Evolutionary conservation across 2,888 invertebrate genomes (phyloP), one percentile per base, ranked within the genome.

Genomic region (Phortica magna): DNA sequence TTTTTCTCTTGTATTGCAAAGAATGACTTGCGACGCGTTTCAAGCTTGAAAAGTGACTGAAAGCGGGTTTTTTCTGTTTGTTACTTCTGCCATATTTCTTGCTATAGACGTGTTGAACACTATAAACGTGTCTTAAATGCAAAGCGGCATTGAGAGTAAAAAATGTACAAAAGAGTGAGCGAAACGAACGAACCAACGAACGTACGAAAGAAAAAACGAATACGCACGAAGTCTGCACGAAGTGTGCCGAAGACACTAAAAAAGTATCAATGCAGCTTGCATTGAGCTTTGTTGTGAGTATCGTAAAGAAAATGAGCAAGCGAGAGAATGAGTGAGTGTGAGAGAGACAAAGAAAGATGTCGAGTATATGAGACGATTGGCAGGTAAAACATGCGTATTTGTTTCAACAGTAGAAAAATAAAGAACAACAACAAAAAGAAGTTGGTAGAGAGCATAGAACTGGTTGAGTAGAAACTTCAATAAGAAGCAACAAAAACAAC

Each of bases 111-210:
- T n/a, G 59, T 17, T 59, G 22, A 3, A 19, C 48, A 85, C 82
- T 86, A 83, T 83, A 84, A 84, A 84, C 84, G 85, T 84, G 84
- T 86, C 84, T 84, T 86, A 81, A 79, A 84, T 80, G 73, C 43
- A 77, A 76, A 80, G 53, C 73, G 31, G 55, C 55, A 64, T 39
- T 7, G 14, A 59, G 31, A 71, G 48, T 6, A 70, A 17, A 70
- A 48, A 12, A 43, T 53, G 48, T 6, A 70, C 48, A 70, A 48
- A 12, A 43, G 14, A 71, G 53, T n/a, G 48, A 71, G 71, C 55
- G 55, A 17, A 55, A 65, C 39, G 39, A 65, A 65, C 57, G 7
- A 5, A 39, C 31, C 12, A 14, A 64, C 39, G 64, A 39, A n/a
- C n/a, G 61, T 43, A n/a, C n/a, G n/a, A n/a, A n/a, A 14, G 31